Evolutionary conservation across 2,888 invertebrate species (phyloP).

Genomic region (Hirudinaria manillensis): DNA sequence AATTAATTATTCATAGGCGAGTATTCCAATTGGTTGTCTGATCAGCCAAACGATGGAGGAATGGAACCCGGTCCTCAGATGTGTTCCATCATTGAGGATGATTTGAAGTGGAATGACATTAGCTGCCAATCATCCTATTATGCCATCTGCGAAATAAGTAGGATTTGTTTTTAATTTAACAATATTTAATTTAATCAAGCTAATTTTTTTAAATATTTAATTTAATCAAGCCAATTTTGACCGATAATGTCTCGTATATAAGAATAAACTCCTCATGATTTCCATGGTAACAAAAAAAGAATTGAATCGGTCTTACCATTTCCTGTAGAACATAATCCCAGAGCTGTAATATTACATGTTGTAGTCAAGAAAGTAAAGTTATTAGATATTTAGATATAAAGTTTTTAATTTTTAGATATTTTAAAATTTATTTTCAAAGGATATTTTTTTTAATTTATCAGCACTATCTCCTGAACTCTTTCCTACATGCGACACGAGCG

Average conservation of each 20-base stretch:
- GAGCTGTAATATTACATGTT: no score
- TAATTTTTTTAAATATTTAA: no score
- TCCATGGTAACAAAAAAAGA: no score
- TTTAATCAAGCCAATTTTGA: no score
- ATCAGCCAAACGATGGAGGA: constrained; percentile 18
- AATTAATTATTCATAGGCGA: constrained; percentile 4
- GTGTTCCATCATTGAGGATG: constrained; percentile 14
- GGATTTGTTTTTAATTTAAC: neutral
- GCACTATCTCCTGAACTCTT: neutral
- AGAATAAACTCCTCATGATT: no score
- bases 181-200: no score
- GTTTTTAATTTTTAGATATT: no score
- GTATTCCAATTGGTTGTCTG: constrained; percentile 15
- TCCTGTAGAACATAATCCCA: no score
- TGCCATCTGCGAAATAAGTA: constrained; percentile 20
- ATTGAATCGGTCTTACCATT: no score
- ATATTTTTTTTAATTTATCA: neutral
- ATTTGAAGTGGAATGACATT: neutral
- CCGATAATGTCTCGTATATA: no score
- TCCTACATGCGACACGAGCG: neutral
- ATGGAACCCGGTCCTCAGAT: neutral
- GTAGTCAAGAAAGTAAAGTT: no score
- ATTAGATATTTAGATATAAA: no score
- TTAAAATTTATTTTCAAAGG: neutral
- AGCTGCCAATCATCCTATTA: neutral